Evolutionary conservation across 2,113 vertebrate species (phyloP).

Genomic region (Pogona vitticeps): DNA sequence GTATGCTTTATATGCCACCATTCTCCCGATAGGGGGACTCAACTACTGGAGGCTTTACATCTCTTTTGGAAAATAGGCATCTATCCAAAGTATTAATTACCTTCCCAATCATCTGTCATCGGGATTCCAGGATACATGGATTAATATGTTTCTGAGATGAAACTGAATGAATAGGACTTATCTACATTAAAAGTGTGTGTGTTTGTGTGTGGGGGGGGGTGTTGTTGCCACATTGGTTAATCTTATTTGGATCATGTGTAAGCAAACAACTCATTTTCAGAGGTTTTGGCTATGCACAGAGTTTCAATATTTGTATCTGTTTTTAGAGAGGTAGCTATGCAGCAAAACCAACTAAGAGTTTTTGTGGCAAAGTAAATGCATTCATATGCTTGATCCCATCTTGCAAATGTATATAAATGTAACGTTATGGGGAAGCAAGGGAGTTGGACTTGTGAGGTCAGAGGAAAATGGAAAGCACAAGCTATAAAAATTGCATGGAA

Average conservation of each 20-base stretch:
- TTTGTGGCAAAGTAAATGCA: background rate
- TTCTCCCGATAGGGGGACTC: too few relatives aligned
- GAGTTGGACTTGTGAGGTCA: background rate
- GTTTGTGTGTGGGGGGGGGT: too few relatives aligned
- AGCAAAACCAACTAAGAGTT: background rate
- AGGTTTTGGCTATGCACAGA: background rate
- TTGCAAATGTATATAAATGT: background rate
- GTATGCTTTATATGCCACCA: too few relatives aligned
- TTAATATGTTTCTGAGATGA: background rate
- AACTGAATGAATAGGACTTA: background rate
- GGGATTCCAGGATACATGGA: background rate
- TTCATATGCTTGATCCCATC: background rate
- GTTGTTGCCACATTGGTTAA: too few relatives aligned
- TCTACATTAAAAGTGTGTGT: too few relatives aligned
- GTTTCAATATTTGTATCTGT: background rate
- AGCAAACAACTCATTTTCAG: background rate
- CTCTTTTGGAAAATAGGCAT: slow-evolving; percentile 14
- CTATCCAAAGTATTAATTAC: fast-evolving
- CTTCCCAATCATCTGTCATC: background rate
- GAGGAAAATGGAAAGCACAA: background rate
- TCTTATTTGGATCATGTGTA: background rate
- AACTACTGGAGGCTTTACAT: background rate
- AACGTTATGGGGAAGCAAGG: background rate
- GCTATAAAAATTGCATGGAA: background rate
- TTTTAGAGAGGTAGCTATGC: background rate